Conservation (phyloP, 2,797 vertebrate genomes). For the Myotis myotis region DNA sequence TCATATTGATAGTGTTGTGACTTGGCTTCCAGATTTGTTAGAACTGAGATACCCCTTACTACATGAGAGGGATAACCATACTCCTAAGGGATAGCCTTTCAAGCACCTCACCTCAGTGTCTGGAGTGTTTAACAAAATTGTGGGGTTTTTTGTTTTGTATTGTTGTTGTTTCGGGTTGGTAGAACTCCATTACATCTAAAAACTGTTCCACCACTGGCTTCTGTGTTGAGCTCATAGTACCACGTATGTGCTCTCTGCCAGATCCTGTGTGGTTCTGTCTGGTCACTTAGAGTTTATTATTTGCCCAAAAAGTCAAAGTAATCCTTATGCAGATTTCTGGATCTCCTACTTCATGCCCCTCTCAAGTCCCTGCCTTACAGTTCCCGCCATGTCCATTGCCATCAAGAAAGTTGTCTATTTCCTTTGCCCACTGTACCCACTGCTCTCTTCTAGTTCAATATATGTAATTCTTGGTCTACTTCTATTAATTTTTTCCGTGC, state of each 20-base stretch:
- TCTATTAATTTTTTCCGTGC: too few relatives aligned
- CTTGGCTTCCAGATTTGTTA: neutral
- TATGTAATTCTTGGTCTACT: too few relatives aligned
- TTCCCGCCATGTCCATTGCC: neutral
- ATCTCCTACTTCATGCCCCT: neutral
- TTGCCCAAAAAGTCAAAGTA: neutral
- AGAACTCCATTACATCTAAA: neutral
- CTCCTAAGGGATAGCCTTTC: neutral
- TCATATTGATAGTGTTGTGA: neutral
- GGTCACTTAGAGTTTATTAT: neutral
- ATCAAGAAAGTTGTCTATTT: neutral
- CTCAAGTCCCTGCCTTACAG: neutral
- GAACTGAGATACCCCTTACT: neutral
- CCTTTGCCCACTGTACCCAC: neutral
- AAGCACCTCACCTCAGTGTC: neutral
- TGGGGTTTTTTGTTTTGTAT: neutral
- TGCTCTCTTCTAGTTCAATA: too few relatives aligned
- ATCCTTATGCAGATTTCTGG: neutral
- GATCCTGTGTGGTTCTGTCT: neutral
- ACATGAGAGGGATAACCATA: neutral
- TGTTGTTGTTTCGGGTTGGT: neutral
- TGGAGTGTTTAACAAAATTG: neutral
- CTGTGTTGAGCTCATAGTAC: neutral
- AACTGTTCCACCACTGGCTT: fast-evolving
- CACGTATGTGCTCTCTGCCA: neutral